Percentiles rank a stretch among this genome's conserved stretches.
Evolutionary conservation across 2,113 vertebrate genomes (phyloP).

Genomic region (Bothrops jararaca): DNA sequence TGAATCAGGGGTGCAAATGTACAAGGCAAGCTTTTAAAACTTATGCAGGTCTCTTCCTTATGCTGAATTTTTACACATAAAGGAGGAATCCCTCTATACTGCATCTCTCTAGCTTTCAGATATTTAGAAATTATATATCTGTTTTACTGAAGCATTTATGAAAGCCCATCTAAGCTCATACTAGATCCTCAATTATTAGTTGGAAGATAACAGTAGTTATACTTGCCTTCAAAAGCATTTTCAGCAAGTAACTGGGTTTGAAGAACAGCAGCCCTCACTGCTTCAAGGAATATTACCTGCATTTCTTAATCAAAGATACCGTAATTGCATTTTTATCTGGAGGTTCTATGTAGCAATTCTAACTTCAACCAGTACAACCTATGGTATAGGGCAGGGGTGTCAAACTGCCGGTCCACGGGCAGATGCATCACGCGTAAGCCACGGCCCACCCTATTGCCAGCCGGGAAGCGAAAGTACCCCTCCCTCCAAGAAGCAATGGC

Average conservation of each 20-base stretch:
- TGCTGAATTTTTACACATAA: background rate
- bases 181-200: background rate
- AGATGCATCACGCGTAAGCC: no score
- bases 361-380: background rate
- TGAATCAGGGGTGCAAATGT: background rate
- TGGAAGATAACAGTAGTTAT: background rate
- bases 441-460: no score
- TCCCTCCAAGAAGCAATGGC: no score
- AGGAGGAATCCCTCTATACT: no score
- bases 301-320: background rate
- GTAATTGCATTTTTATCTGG: background rate
- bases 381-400: no score
- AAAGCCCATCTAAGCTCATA: background rate
- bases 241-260: background rate
- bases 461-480: no score
- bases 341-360: background rate
- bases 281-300: background rate
- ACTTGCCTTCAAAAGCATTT: background rate
- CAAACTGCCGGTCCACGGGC: no score
- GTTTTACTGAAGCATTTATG: background rate
- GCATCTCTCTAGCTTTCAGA: background rate
- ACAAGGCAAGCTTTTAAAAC: background rate
- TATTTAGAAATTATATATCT: background rate
- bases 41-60: background rate
- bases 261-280: no score